Percentiles rank a stretch among this genome's conserved stretches.
Evolutionary conservation across 2,797 vertebrate genomes (phyloP).

Genomic region (Graptemys geographica): DNA sequence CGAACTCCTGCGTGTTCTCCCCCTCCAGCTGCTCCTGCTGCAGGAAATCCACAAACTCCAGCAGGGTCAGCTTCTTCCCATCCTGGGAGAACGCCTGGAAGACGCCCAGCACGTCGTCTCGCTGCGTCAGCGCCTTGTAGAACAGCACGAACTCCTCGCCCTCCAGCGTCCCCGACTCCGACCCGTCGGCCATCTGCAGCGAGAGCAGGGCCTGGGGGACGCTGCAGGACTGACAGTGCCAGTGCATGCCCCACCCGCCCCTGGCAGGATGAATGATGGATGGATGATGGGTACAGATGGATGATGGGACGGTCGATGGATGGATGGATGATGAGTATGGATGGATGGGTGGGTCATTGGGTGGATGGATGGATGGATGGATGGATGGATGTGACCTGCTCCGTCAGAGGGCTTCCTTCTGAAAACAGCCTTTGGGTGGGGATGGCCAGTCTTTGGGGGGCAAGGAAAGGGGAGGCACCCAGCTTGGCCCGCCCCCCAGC

Average conservation of each 20-base stretch:
- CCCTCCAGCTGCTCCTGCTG: conserved; percentile 87
- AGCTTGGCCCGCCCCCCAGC: background rate
- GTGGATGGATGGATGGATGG: too few relatives aligned
- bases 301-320: too few relatives aligned
- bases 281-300: background rate
- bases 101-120: conserved; percentile 90
- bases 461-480: background rate
- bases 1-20: conserved; percentile 80
- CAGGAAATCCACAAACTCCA: conserved; percentile 93
- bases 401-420: background rate
- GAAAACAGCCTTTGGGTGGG: background rate
- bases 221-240: background rate
- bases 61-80: conserved; percentile 87
- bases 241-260: fast-evolving
- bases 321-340: too few relatives aligned
- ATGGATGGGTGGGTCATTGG: too few relatives aligned
- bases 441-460: background rate
- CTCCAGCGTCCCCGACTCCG: conserved; percentile 86
- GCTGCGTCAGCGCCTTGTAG: conserved; percentile 94
- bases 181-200: conserved; percentile 91
- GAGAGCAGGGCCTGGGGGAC: background rate
- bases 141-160: conserved; percentile 94
- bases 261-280: background rate
- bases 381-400: background rate
- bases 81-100: conserved; percentile 92